phyloP scores from a whole-genome alignment of 2,888 invertebrate genomes.

The Lepetodrilus schrolli region DNA sequence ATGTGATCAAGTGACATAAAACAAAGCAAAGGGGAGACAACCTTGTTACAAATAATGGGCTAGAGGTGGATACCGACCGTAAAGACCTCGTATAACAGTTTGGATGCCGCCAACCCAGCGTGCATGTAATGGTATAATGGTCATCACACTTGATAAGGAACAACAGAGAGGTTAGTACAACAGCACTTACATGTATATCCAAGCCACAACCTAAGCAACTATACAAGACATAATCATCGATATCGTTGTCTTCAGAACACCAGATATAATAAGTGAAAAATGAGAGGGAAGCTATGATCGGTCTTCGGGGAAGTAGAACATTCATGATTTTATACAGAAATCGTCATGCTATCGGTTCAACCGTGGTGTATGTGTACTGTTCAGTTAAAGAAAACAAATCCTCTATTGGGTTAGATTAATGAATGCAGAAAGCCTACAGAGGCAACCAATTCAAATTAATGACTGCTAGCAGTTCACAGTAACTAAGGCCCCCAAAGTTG shows the following conservation, averaged over 20 bases:
- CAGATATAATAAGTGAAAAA: no score
- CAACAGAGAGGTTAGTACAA: slow-evolving; percentile 11
- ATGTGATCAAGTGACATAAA: background rate
- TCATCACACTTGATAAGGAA: background rate
- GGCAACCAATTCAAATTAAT: slow-evolving; percentile 18
- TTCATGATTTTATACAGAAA: no score
- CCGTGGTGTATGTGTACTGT: no score
- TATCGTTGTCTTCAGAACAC: slow-evolving; percentile 24
- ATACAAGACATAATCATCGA: background rate
- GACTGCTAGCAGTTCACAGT: background rate
- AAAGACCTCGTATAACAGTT: slow-evolving; percentile 8
- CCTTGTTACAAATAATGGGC: slow-evolving; percentile 7
- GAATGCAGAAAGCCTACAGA: background rate
- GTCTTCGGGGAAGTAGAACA: no score
- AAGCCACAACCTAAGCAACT: slow-evolving; percentile 17
- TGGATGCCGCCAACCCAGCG: slow-evolving; percentile 2
- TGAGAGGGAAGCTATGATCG: no score
- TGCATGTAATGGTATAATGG: slow-evolving; percentile 1
- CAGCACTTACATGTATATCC: slow-evolving; percentile 24
- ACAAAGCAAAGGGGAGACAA: slow-evolving; percentile 20
- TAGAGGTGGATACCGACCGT: slow-evolving; percentile 4
- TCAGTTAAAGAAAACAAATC: no score
- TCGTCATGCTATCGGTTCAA: no score
- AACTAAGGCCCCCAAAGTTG: slow-evolving; percentile 15
- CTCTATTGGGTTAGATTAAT: no score